A percentile compares a stretch with the other conserved stretches of the same genome.
Conservation (phyloP, 2,797 vertebrate species). For the Nyctibius grandis region DNA sequence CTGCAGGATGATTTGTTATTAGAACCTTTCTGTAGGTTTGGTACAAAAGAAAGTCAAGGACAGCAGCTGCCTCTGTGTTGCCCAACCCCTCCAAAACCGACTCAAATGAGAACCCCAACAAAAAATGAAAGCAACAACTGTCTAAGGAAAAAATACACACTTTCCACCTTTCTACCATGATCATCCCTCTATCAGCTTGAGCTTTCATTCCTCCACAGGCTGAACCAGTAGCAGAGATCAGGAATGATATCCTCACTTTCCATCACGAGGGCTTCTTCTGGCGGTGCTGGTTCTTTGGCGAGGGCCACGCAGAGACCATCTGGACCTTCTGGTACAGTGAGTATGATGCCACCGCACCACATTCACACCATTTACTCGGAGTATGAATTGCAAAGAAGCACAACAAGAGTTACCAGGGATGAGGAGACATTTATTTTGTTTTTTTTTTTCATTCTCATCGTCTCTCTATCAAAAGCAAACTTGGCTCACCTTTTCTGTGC, state of each 20-base stretch:
- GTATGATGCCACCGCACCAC: neutral
- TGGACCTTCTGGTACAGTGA: slow-evolving; percentile 86
- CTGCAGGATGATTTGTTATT: neutral
- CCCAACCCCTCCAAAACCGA: neutral
- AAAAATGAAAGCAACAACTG: neutral
- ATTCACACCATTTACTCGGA: neutral
- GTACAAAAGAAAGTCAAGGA: neutral
- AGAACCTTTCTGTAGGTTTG: neutral
- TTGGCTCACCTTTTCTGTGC: neutral
- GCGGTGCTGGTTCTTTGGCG: slow-evolving; percentile 81
- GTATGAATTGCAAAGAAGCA: neutral
- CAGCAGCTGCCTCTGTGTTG: neutral
- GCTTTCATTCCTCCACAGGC: neutral
- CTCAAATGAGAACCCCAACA: neutral
- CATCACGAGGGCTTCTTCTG: slow-evolving; percentile 91
- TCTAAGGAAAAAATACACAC: neutral
- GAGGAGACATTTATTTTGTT: neutral
- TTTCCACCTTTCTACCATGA: neutral
- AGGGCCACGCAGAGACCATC: slow-evolving; percentile 72
- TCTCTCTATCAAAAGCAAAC: neutral
- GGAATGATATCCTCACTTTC: slow-evolving; percentile 62
- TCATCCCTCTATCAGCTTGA: neutral
- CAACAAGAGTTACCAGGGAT: neutral
- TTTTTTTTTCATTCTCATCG: rapidly evolving
- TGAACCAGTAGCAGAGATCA: neutral